Evolutionary conservation across 2,888 invertebrate genomes (phyloP).

Genomic region (Troides aeacus): DNA sequence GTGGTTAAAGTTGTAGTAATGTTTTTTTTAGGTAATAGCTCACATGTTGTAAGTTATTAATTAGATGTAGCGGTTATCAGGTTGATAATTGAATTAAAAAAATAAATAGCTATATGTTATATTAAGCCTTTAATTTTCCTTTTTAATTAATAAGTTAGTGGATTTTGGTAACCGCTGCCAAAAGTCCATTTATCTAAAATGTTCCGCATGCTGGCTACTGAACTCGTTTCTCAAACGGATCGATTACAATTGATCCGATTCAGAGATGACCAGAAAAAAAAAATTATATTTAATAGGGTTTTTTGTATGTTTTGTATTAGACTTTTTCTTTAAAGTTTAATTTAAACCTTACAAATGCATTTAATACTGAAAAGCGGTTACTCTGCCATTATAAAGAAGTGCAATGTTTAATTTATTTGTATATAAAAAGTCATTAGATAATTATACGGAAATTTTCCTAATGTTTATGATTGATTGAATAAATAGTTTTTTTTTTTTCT

Average conservation of each 20-base stretch:
- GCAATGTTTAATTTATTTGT: slow-evolving; percentile 5
- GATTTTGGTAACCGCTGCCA: not conserved
- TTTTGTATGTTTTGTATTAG: too few relatives aligned
- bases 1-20: slow-evolving; percentile 20
- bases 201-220: too few relatives aligned
- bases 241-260: too few relatives aligned
- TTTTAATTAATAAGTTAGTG: not conserved
- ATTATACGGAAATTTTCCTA: not conserved
- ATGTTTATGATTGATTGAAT: not conserved
- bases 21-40: slow-evolving; percentile 7
- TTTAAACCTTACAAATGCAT: too few relatives aligned
- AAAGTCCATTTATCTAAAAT: not conserved
- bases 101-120: slow-evolving; percentile 13
- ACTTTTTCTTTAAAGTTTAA: too few relatives aligned
- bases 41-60: slow-evolving; percentile 4
- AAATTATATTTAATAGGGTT: too few relatives aligned
- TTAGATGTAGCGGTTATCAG: slow-evolving; percentile 9
- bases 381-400: not conserved
- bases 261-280: too few relatives aligned
- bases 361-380: not conserved
- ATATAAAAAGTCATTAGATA: not conserved
- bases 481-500: not conserved
- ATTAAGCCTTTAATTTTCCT: not conserved
- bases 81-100: slow-evolving; percentile 16
- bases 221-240: too few relatives aligned